Conservation (phyloP, 1,140 invertebrate genomes). For the Mycetomoellerius zeteki region DNA sequence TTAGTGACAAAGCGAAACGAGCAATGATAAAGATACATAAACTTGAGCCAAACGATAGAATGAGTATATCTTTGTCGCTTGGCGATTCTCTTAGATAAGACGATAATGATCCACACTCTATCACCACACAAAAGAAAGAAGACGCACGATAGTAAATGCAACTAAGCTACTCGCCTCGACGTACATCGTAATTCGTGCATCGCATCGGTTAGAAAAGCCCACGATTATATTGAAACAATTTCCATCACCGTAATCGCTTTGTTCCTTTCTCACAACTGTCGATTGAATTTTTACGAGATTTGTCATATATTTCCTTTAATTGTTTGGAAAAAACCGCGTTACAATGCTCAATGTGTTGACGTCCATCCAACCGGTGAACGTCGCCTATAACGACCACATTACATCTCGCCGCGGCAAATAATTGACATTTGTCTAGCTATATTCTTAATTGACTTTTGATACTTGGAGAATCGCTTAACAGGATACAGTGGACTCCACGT, state of each 20-base stretch:
- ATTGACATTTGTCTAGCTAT: conserved; percentile 43
- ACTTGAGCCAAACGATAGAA: background rate
- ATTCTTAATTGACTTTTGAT: conserved; percentile 44
- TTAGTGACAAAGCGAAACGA: conserved; percentile 35
- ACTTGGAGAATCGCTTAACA: background rate
- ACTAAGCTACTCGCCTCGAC: background rate
- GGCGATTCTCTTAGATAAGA: background rate
- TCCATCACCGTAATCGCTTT: background rate
- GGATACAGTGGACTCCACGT: background rate
- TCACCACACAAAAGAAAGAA: background rate
- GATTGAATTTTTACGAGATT: background rate
- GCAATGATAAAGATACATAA: background rate
- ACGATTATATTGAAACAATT: background rate
- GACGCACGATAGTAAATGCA: background rate
- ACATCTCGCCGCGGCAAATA: conserved; percentile 26
- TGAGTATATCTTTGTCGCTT: background rate
- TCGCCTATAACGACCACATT: conserved; percentile 48
- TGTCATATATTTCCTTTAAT: background rate
- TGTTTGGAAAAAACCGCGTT: background rate
- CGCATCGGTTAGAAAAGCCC: background rate
- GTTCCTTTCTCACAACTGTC: background rate
- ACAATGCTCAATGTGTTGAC: conserved; percentile 28
- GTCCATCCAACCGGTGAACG: conserved; percentile 46
- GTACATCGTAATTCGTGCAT: background rate
- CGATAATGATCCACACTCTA: background rate